Base-by-base conservation (phyloP, 2,797 vertebrate species). In the Rhinatrema bivittatum region DNA sequence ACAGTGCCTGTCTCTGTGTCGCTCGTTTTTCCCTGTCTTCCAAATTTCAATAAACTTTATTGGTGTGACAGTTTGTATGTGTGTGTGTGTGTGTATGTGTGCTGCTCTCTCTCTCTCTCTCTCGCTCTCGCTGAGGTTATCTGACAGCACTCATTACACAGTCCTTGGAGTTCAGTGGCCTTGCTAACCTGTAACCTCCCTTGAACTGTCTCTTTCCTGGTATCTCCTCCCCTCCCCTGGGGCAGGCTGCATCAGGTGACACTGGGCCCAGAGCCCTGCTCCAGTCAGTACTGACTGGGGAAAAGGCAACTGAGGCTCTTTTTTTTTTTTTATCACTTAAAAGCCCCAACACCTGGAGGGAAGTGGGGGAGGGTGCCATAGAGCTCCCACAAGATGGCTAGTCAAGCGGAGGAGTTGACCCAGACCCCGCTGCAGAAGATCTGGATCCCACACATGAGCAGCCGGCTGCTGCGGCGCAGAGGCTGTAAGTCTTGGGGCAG, bases 361-460 rank as follows among this genome's bases (percentile, higher is more conserved):
- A 12, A 7, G 14, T 28, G 27, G 20, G 11, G 16, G 19, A 25
- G 9, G 10, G 20, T 24, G 13, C 20, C 8, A 5, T 33, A 18
- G 25, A 42, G 22, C 2, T n/a, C 34, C 28, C 42, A 26, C 57
- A 67, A 43, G 39, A 88, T 87, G 85, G 74, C 79, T 20, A 60
- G 35, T 15, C 62, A 55, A 19, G 50, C 74, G 39, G 66, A 60
- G 23, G 66, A 70, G 24, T 84, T 91, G 25, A 87, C 79, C 7
- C 86, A 88, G 46, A 89, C 79, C 14, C 85, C 84, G 25, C 72
- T 87, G 45, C 85, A 90, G 75, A 92, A 91, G 65, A 87, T 80
- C 15, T 89, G 91, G 91, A 87, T 86, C 14, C 86, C 88, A 5
- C 79, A 84, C 53, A 63, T 83, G 70, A 68, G 73, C 30, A 76